Evolutionary conservation across 2,888 invertebrate genomes (phyloP).

Genomic region (Caenorhabditis wallacei): DNA sequence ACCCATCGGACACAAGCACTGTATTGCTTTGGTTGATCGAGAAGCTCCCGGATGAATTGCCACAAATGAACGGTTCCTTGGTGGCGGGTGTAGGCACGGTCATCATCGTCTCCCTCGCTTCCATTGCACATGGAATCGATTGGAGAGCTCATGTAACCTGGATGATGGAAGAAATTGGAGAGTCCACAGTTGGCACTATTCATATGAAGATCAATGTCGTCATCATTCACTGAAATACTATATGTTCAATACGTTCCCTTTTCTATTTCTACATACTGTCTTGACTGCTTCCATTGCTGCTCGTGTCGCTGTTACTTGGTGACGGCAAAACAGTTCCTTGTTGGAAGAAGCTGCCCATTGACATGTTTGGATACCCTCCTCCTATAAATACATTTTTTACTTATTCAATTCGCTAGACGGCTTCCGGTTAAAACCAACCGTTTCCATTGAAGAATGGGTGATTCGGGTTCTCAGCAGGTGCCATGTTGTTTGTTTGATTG

Average conservation of each 20-base stretch:
- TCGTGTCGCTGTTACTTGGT: conserved; percentile 73
- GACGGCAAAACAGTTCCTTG: conserved; percentile 65
- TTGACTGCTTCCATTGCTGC: conserved; percentile 72
- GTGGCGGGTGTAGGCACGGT: conserved; percentile 67
- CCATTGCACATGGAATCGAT: conserved; percentile 49
- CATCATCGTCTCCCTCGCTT: conserved; percentile 65
- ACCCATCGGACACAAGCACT: conserved; percentile 98
- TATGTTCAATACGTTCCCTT: not conserved
- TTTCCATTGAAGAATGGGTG: conserved; percentile 62
- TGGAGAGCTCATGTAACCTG: conserved; percentile 50
- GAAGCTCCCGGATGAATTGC: conserved; percentile 97
- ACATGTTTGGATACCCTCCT: conserved; percentile 62
- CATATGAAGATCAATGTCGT: conserved; percentile 70
- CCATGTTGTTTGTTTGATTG: conserved; percentile 69
- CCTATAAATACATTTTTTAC: conserved; percentile 51
- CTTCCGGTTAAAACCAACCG: conserved; percentile 52
- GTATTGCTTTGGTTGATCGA: conserved; percentile 92
- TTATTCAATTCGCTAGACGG: conserved; percentile 3
- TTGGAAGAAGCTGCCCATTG: conserved; percentile 60
- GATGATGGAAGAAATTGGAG: conserved; percentile 58
- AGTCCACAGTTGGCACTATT: conserved; percentile 45
- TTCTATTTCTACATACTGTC: conserved; percentile 53
- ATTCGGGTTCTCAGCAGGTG: conserved; percentile 59
- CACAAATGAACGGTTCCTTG: conserved; percentile 91
- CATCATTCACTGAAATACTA: conserved; percentile 68